Evolutionary conservation across 64 coral and sea anemone species (phyloP).

Genomic region (Catalaphyllia jardinei): DNA sequence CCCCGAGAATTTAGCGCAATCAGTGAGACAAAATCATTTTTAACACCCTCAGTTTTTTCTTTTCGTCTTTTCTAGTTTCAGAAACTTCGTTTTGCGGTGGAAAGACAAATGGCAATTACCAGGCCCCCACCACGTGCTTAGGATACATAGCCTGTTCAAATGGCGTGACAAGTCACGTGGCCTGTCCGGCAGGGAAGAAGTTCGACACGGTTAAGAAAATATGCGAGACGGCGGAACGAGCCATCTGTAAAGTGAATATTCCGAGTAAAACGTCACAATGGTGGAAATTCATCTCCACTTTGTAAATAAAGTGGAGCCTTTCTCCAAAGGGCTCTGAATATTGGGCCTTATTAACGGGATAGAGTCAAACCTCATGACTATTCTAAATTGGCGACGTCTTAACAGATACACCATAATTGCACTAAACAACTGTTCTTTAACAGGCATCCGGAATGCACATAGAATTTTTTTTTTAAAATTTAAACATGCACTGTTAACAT

Average conservation of each 20-base stretch:
- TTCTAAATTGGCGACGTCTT: too few relatives aligned
- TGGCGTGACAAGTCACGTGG: conserved; percentile 46
- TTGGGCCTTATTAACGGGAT: too few relatives aligned
- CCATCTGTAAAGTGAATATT: conserved; percentile 2
- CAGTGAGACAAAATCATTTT: too few relatives aligned
- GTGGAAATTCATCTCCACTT: background rate
- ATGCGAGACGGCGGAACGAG: background rate
- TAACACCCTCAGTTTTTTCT: too few relatives aligned
- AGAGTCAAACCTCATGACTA: too few relatives aligned
- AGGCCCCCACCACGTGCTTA: conserved; percentile 11
- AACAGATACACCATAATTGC: too few relatives aligned
- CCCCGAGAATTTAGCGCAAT: too few relatives aligned
- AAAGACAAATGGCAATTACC: conserved; percentile 46
- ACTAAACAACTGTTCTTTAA: too few relatives aligned
- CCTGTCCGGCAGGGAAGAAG: conserved; percentile 23
- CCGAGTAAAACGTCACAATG: background rate
- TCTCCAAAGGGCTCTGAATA: too few relatives aligned
- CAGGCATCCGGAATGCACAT: too few relatives aligned
- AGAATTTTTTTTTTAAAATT: too few relatives aligned
- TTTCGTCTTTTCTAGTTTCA: conserved; percentile 24
- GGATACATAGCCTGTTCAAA: conserved; percentile 48
- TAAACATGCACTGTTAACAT: background rate
- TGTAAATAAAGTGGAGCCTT: too few relatives aligned
- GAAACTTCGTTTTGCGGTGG: conserved; percentile 36
- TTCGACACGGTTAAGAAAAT: conserved; percentile 20